Percentiles rank a stretch among this genome's conserved stretches.
Conservation (phyloP, 1,140 invertebrate genomes). For the Parasteatoda tepidariorum region DNA sequence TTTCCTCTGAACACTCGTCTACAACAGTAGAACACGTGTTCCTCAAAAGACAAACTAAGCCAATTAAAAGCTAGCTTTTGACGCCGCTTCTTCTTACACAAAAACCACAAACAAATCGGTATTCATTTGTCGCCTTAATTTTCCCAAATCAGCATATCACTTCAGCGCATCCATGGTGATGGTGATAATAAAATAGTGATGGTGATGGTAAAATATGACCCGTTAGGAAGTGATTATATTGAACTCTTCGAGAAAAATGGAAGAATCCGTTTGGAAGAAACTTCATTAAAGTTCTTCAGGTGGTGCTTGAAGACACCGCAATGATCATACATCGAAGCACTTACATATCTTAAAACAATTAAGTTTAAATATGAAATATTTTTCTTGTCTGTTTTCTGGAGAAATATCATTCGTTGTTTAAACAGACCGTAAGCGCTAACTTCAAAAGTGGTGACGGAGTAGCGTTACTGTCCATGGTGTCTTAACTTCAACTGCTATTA, state of each 20-base stretch:
- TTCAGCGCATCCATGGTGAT: background rate
- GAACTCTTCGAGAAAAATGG: no score
- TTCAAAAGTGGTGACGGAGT: background rate
- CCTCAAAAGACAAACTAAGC: constrained; percentile 3
- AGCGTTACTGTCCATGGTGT: background rate
- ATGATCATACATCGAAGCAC: constrained; percentile 47
- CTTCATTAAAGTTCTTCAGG: background rate
- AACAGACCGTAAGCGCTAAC: background rate
- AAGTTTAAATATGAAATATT: constrained; percentile 15
- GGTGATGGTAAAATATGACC: no score
- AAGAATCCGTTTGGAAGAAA: no score
- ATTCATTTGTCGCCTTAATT: constrained; percentile 40
- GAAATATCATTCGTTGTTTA: background rate
- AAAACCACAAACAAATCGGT: background rate
- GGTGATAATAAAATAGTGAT: no score
- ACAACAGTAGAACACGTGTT: background rate
- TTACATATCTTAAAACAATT: constrained; percentile 55
- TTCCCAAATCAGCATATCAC: constrained; percentile 17
- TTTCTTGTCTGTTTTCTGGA: constrained; percentile 18
- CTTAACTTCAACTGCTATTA: background rate
- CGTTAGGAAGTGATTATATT: no score
- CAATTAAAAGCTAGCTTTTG: constrained; percentile 6
- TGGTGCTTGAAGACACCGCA: constrained; percentile 27
- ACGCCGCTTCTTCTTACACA: constrained; percentile 19
- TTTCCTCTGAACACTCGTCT: constrained; percentile 66